Percentiles rank a stretch among this genome's conserved stretches.
phyloP scores from a whole-genome alignment of 92 coral and sea anemone species.

The Phenganax subtilis region DNA sequence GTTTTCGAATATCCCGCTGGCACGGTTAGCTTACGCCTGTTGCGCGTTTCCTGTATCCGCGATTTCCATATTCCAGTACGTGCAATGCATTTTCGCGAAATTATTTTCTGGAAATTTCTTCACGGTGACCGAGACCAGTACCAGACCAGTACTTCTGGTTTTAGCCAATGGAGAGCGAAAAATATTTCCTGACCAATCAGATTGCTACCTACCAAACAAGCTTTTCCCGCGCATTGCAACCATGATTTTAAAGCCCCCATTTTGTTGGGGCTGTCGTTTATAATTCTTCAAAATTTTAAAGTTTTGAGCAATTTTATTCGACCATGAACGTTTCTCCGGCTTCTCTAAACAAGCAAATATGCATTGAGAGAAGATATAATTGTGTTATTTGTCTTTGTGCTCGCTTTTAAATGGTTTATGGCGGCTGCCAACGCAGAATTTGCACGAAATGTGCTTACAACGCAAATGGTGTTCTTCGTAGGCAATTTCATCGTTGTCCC shows the following conservation, averaged over 20 bases:
- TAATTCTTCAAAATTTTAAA: not conserved
- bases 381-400: constrained; percentile 87
- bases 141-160: constrained; percentile 40
- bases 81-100: not conserved
- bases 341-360: constrained; percentile 1
- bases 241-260: not conserved
- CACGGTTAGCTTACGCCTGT: not conserved
- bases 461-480: constrained; percentile 55
- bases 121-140: not conserved
- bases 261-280: not conserved
- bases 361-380: constrained; percentile 74
- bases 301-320: not conserved
- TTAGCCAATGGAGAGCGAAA: constrained; percentile 50
- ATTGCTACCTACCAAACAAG: constrained; percentile 13
- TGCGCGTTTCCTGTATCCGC: not conserved
- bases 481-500: constrained; percentile 84
- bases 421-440: constrained; percentile 90
- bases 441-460: constrained; percentile 80
- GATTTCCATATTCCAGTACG: not conserved
- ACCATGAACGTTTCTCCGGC: constrained; percentile 2
- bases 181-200: constrained; percentile 48
- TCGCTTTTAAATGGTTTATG: constrained; percentile 82
- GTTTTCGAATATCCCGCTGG: not conserved
- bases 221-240: constrained; percentile 11
- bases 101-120: constrained; percentile 4